Evolutionary conservation across 1,140 invertebrate genomes (phyloP).

Genomic region (Coptotermes formosanus): DNA sequence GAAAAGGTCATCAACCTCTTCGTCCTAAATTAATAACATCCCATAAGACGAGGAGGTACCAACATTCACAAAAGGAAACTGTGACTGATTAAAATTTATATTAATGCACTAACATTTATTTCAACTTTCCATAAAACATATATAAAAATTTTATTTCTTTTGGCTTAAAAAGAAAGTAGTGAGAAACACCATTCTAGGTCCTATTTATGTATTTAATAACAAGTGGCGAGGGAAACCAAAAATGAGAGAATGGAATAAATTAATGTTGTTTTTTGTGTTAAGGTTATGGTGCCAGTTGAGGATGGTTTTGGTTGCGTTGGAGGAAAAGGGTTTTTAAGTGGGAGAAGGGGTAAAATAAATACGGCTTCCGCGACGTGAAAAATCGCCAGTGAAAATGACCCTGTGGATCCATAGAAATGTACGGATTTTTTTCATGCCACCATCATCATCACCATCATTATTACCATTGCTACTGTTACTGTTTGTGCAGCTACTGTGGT

Average conservation of each 20-base stretch:
- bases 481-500: background rate
- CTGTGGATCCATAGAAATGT: conserved; percentile 11
- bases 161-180: background rate
- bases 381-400: conserved; percentile 11
- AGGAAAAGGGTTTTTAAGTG: background rate
- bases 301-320: background rate
- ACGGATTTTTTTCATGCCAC: conserved; percentile 8
- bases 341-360: background rate
- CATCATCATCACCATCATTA: conserved; percentile 12
- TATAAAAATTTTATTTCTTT: background rate
- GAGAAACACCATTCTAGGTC: background rate
- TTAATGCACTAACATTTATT: background rate
- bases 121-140: background rate
- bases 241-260: conserved; percentile 3
- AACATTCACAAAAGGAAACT: background rate
- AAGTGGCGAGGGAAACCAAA: background rate
- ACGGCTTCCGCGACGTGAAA: background rate
- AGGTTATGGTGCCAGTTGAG: background rate
- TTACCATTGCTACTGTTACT: background rate
- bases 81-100: conserved; percentile 10
- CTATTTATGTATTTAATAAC: background rate
- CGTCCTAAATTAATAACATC: background rate
- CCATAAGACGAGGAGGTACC: background rate
- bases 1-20: background rate
- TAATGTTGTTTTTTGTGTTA: conserved; percentile 1